A percentile compares a stretch with the other conserved stretches of the same genome.
Evolutionary conservation across 2,888 invertebrate species (phyloP).

Genomic region (Dexiosoma caninum): DNA sequence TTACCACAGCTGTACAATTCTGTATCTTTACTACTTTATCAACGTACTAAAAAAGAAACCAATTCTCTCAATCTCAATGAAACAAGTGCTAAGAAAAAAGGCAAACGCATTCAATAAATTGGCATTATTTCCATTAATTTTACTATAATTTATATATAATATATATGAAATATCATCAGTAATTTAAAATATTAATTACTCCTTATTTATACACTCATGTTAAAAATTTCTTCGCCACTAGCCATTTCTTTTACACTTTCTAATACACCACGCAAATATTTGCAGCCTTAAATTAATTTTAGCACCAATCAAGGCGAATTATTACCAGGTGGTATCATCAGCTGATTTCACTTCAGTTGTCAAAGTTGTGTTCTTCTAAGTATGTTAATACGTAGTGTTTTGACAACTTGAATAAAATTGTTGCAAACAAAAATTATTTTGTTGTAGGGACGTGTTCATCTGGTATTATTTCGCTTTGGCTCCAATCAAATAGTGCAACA

Average conservation of each 20-base stretch:
- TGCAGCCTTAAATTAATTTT: conserved; percentile 47
- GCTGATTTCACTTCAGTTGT: too few relatives aligned
- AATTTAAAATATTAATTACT: not conserved
- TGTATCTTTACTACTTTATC: conserved; percentile 37
- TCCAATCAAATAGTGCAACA: too few relatives aligned
- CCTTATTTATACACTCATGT: conserved; percentile 54
- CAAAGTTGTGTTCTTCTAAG: too few relatives aligned
- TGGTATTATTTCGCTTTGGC: too few relatives aligned
- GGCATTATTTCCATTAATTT: not conserved
- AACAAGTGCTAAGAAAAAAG: conserved; percentile 23
- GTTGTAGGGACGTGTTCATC: too few relatives aligned
- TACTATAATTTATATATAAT: not conserved
- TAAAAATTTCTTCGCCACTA: conserved; percentile 21
- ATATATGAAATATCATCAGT: too few relatives aligned
- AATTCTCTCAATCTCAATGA: conserved; percentile 36
- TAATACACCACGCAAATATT: conserved; percentile 46
- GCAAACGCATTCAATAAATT: not conserved
- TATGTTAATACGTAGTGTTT: too few relatives aligned
- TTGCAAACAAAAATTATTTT: conserved; percentile 34
- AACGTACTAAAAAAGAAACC: conserved; percentile 26
- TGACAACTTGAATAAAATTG: too few relatives aligned
- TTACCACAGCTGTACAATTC: conserved; percentile 20
- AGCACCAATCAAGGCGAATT: too few relatives aligned
- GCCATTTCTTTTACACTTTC: conserved; percentile 50
- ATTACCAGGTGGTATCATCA: too few relatives aligned